Evolutionary conservation across 2,888 invertebrate genomes (phyloP).

Genomic region (Spilosoma lubricipeda): DNA sequence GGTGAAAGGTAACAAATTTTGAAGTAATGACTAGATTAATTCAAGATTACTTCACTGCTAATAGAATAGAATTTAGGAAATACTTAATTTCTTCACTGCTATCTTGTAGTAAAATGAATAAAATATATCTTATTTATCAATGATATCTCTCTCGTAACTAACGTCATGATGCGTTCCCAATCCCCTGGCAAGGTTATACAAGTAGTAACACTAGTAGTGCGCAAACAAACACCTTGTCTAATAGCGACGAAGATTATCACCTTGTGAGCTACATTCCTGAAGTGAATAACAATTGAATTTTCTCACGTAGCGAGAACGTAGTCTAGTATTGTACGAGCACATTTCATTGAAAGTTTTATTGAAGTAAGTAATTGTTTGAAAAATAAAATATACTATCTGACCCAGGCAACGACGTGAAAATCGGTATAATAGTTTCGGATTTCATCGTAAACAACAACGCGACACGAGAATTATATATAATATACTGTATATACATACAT

Average conservation of each 20-base stretch:
- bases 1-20: not conserved
- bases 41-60: too few relatives aligned
- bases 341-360: not conserved
- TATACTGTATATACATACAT: too few relatives aligned
- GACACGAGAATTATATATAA: too few relatives aligned
- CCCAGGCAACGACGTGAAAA: too few relatives aligned
- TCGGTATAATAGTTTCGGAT: too few relatives aligned
- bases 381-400: not conserved
- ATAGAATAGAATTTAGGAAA: too few relatives aligned
- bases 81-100: too few relatives aligned
- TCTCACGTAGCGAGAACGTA: not conserved
- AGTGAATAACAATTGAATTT: constrained; percentile 7
- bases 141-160: constrained; percentile 41
- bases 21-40: not conserved
- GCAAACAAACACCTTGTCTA: constrained; percentile 23
- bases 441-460: too few relatives aligned
- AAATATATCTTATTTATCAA: constrained; percentile 25
- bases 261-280: constrained; percentile 15
- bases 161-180: constrained; percentile 25
- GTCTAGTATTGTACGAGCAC: not conserved
- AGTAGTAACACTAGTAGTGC: constrained; percentile 11
- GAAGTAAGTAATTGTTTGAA: not conserved
- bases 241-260: constrained; percentile 23
- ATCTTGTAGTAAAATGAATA: constrained; percentile 25
- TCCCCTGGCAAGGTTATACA: constrained; percentile 42